Conservation (phyloP, 2,113 vertebrate genomes). For the Mixornis gularis region DNA sequence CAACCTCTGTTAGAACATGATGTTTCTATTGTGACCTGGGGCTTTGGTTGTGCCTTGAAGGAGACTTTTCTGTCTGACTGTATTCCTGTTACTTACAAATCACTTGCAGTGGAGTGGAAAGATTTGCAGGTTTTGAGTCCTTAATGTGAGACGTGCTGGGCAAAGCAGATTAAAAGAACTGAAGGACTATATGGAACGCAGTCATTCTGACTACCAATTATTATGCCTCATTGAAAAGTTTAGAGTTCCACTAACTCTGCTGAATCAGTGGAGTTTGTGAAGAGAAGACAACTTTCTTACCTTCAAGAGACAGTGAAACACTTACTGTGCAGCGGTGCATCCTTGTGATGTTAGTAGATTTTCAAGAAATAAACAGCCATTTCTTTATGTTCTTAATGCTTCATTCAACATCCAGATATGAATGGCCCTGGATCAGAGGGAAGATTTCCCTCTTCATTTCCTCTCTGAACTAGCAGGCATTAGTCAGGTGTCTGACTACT, state of each 20-base stretch:
- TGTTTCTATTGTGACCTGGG: neutral
- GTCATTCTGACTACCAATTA: neutral
- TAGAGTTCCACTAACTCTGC: neutral
- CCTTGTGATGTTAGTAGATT: neutral
- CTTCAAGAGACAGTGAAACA: neutral
- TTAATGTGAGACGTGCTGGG: neutral
- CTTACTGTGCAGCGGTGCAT: neutral
- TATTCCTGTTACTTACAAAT: neutral
- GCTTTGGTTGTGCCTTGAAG: neutral
- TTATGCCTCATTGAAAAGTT: slow-evolving; percentile 3
- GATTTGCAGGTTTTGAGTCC: neutral
- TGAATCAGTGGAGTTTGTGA: neutral
- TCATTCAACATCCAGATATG: neutral
- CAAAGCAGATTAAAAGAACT: slow-evolving; percentile 23
- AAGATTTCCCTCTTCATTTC: neutral
- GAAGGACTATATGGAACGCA: neutral
- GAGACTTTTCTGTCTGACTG: neutral
- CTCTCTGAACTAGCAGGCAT: neutral
- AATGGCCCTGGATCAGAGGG: neutral
- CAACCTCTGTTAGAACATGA: neutral
- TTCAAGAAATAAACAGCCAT: neutral
- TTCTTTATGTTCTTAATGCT: neutral
- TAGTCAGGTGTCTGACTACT: neutral
- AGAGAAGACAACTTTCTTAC: neutral
- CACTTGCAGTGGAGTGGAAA: neutral